Base-by-base conservation (phyloP, 2,113 vertebrate genomes). In the Cairina moschata region DNA sequence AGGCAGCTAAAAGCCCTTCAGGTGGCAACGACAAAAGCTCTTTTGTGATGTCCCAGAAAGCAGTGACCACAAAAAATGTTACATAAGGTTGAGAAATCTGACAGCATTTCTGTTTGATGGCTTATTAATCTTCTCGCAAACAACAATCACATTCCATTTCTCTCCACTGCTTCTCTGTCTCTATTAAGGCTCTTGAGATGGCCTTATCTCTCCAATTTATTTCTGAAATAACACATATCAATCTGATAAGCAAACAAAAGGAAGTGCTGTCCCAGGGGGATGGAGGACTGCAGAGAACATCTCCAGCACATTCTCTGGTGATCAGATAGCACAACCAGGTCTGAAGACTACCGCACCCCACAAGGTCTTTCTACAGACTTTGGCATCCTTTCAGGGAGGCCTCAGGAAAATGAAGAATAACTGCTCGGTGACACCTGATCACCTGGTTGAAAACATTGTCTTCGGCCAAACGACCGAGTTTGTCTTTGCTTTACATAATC, bases 1-100 rank as follows among this genome's bases (percentile, higher is more conserved):
- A 82, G 54, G 18, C 91, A 89, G 32, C 42, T 72, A 73, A 59
- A 79, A 93, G 66, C 40, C 42, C 75, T 93, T 90, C 91, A 90
- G 87, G 78, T 96, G 59, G 6, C 75, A 80, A 62, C 69, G 62
- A 83, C 69, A 94, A 85, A 83, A 67, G 32, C 18, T 83, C 8
- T 1, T 86, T 79, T 86, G 63, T 88, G 67, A 67, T 38, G 68
- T 38, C 42, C 12, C 91, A 89, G 54, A 76, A 59, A 76, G 69
- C 62, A 88, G 34, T 16, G 69, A 72, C 42, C 74, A 79, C 74
- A 72, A 60, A 83, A 88, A 44, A 22, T 4, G 4, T 55, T 83
- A 50, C 29, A 23, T 59, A n/a, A 83, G 36, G 29, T 46, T 88
- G 66, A 38, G 81, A 72, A 74, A 32, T 63, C 46, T 0, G 1